phyloP scores from a whole-genome alignment of 1,140 invertebrate species.

The Dinothrombium tinctorium region DNA sequence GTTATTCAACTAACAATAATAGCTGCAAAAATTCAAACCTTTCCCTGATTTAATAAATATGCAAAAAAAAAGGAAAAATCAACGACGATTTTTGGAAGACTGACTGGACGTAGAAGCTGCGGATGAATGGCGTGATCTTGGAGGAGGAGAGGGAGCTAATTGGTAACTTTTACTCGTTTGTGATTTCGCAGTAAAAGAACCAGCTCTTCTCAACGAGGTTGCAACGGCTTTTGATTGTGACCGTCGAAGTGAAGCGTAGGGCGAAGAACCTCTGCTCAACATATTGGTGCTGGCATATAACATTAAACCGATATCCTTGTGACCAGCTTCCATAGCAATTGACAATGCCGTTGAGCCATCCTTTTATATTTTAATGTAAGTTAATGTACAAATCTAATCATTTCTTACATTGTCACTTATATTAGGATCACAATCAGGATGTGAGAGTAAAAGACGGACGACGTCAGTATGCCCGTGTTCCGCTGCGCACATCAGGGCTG shows the following conservation, averaged over 20 bases:
- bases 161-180: neutral
- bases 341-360: constrained; percentile 75
- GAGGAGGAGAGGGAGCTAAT: constrained; percentile 3
- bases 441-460: constrained; percentile 48
- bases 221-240: constrained; percentile 3
- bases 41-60: too few relatives aligned
- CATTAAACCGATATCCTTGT: constrained; percentile 63
- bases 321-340: constrained; percentile 72
- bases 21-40: too few relatives aligned
- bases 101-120: neutral
- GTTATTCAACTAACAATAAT: too few relatives aligned
- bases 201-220: constrained; percentile 3
- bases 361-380: constrained; percentile 21
- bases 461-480: constrained; percentile 76
- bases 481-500: constrained; percentile 79
- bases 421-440: constrained; percentile 56
- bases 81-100: too few relatives aligned
- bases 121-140: constrained; percentile 4
- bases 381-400: neutral
- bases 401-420: constrained; percentile 52
- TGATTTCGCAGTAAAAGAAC: constrained; percentile 5
- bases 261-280: constrained; percentile 31
- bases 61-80: too few relatives aligned
- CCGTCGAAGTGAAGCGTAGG: constrained; percentile 14
- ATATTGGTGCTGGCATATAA: constrained; percentile 55